Base-by-base conservation (phyloP, 2,113 vertebrate genomes). In the Trichomycterus rosablanca region DNA sequence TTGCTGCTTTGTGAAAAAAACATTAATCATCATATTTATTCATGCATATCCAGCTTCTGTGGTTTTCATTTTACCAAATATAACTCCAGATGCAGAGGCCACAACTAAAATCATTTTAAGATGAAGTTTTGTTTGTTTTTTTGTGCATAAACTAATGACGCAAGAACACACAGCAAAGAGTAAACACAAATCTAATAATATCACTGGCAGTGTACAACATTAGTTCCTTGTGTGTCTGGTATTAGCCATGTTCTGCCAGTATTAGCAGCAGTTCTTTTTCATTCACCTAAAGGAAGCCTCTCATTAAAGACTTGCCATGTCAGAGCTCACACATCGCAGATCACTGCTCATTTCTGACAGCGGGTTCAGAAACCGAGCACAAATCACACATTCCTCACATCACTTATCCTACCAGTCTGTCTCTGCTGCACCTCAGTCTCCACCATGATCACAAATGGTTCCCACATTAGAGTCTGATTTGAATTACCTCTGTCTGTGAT, bases 331-430 rank as follows among this genome's bases (percentile, higher is more conserved):
- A 23, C 44, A 51, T 52, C 45, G 58, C 56, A 72, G 43, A 49
- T 49, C 50, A 59, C 66, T 58, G 11, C 58, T 74, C 53, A 54
- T 3, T 50, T 30, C 50, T 58, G 60, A 74, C 60, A 71, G 54
- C 26, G 26, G 3, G 3, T 30, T 30, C 26, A 4, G 26, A 30
- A 7, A 3, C 7, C 26, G 26, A 72, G 66, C 70, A 74, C 54
- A 49, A 30, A 37, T 62, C 16, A 7, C 20, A 34, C 28, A 28
- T 35, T 8, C 12, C n/a, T 19, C 42, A 37, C 7, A 44, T 35
- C 68, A 44, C 43, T 44, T 30, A 56, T 19, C 14, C 20, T 23
- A 34, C 37, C 20, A 35, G 49, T 37, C 46, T 26, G 35, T 58
- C 34, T 63, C 24, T 63, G 40, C 46, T 43, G 40, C 9, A 5